Evolutionary conservation across 2,797 vertebrate species (phyloP), one percentile per base, ranked within the genome.

Genomic region (Arremon aurantiirostris): DNA sequence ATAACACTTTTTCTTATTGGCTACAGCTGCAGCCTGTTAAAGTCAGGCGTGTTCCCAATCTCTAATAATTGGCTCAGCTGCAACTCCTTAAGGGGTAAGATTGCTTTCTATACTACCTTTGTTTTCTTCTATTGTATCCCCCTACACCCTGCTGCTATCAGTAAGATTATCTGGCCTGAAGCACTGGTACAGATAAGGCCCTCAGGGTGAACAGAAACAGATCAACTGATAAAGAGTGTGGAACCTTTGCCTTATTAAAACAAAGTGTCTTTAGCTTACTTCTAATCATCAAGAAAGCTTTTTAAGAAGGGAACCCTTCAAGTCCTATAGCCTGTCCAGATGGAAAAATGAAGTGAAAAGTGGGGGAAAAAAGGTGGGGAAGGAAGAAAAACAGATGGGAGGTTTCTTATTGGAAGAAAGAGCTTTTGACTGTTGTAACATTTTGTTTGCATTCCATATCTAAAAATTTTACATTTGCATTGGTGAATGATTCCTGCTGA

Each of bases 321-420:
- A 72, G 34, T 59, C 32, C 46, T 27, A 11, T 15, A 55, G 44
- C 34, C 35, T 19, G 28, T 41, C 39, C 39, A 41, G 39, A 41
- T 12, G 5, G 21, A 21, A 73, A 77, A 86, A 79, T 0, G 1
- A 68, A 11, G 5, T 28, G 22, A 30, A 24, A 69, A 61, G 12
- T 17, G 1, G 5, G 6, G 14, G 0, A 3, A 4, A 7, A 56
- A 52, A 21, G 4, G 8, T 23, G 13, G 6, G 15, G 21, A 82
- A 83, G n/a, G 42, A 75, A 5, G 24, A 50, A 82, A 90, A 86
- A 18, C 16, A 66, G 35, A 47, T 44, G 23, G 19, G 15, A 44
- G 13, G 32, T 64, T 68, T 90, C 34, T 68, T 55, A 60, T 44
- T 3, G 2, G 49, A 65, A 91, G 32, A 64, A 86, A 49, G 1